Base-by-base conservation (phyloP, 1,140 invertebrate species). In the Theocolax elegans region DNA sequence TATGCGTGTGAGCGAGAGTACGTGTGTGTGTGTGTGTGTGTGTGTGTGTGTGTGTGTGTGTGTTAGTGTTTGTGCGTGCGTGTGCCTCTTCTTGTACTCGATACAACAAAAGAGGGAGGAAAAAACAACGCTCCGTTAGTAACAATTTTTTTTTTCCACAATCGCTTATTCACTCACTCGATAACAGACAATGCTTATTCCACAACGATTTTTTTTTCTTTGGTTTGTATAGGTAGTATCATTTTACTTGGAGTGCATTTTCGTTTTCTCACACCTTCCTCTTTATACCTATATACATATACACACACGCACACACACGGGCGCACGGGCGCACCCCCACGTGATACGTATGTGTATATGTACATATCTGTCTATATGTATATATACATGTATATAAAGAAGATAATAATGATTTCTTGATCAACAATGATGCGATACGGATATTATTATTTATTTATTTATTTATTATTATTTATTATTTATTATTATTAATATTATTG, bases 161-260 rank as follows among this genome's bases (percentile, higher is more conserved):
- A 2, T 38, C 15, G 12, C 27, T 2, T 42, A 4, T 38, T 67
- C 58, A 53, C 48, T 68, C 54, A 51, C 13, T 68, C 40, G 31
- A 54, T 62, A 63, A 62, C 56, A 69, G 38, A 62, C 31, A 64
- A 51, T 53, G 12, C 10, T 4, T 10, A 62, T 21, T 25, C 62
- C 4, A 69, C 48, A 69, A 69, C 38, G 58, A 62, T 69, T 69
- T 69, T 65, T 44, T 60, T 69, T 54, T n/a, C n/a, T n/a, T n/a
- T n/a, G n/a, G n/a, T n/a, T n/a, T n/a, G n/a, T n/a, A n/a, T n/a
- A n/a, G n/a, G n/a, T n/a, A n/a, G n/a, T 42, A 31, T 17, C 46
- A 2, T 19, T 60, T 67, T 67, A 56, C 15, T 58, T 31, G 0
- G n/a, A 40, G 15, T 29, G 27, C 35, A 23, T 60, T 42, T 49